Percentiles rank a stretch among this genome's conserved stretches.
These are phyloP conservation scores for Muntiacus reevesi DNA, from an alignment of 2,113 vertebrate species.

Conservation along the genomic window DNA sequence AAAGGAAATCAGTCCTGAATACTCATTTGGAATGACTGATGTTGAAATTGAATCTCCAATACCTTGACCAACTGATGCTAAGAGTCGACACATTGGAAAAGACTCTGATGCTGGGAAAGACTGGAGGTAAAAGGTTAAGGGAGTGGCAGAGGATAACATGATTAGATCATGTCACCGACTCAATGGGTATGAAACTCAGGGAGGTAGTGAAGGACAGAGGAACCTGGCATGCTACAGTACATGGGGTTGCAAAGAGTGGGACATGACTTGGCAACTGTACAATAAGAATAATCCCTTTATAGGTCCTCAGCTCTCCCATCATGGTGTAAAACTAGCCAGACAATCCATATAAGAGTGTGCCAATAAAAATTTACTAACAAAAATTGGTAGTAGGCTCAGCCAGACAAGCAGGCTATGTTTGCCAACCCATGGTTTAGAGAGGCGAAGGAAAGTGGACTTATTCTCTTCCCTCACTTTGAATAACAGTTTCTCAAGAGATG, in stretches of 20 bases:
- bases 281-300: background rate
- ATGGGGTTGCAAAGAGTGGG: background rate
- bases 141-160: background rate
- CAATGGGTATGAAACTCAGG: background rate
- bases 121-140: background rate
- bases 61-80: background rate
- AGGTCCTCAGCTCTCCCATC: background rate
- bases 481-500: background rate
- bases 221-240: background rate
- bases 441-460: background rate
- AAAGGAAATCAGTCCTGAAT: background rate
- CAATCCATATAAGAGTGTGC: background rate
- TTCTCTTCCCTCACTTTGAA: background rate
- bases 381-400: background rate
- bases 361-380: background rate
- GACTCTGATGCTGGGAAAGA: background rate
- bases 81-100: background rate
- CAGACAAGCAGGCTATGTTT: background rate
- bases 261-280: background rate
- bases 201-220: background rate
- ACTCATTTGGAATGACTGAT: background rate
- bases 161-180: background rate
- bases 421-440: background rate
- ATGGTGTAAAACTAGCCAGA: background rate
- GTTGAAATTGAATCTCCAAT: background rate